Base-by-base conservation (phyloP, 2,113 vertebrate species). In the Spermophilus dauricus region DNA sequence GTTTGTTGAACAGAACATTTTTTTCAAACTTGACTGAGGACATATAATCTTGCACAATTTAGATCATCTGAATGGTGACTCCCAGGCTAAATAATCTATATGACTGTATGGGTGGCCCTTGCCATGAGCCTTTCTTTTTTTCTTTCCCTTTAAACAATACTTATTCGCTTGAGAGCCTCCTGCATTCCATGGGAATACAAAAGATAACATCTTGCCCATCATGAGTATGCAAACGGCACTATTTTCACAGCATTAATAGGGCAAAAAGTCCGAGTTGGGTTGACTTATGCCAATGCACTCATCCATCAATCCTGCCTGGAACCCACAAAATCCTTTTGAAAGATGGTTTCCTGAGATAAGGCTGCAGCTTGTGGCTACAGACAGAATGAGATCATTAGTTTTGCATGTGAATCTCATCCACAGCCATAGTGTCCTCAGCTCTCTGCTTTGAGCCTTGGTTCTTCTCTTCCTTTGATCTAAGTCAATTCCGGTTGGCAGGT, bases 301-400 rank as follows among this genome's bases (percentile, higher is more conserved):
- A 94, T 92, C 76, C 77, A 87, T 85, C 61, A 7, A 12, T 73
- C 53, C 88, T 73, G 85, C 86, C 92, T 81, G 48, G 80, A 82
- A 96, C 39, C 67, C 51, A 70, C 53, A 77, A 92, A 95, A 97
- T 97, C 91, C 77, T 77, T 94, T 90, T 87, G 76, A 39, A 69
- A 96, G 94, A 91, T 86, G 77, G 48, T 80, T 96, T 94, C 86
- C 93, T 90, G 77, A 95, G 85, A 93, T 94, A 97, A 94, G 85
- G 85, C 34, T 72, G 82, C 12, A 70, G 75, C 17, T 75, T 91
- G 87, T 56, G 72, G 81, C 12, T 67, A 58, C 69, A 93, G 95
- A 65, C 72, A 86, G 76, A 97, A 51, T 89, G 77, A 95, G 87
- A 34, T 91, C 87, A 93, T 95, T 42, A 73, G 53, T 30, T 94